Percentiles rank a stretch among this genome's conserved stretches.
phyloP scores from a whole-genome alignment of 1,140 invertebrate species.

The Plodia interpunctella region DNA sequence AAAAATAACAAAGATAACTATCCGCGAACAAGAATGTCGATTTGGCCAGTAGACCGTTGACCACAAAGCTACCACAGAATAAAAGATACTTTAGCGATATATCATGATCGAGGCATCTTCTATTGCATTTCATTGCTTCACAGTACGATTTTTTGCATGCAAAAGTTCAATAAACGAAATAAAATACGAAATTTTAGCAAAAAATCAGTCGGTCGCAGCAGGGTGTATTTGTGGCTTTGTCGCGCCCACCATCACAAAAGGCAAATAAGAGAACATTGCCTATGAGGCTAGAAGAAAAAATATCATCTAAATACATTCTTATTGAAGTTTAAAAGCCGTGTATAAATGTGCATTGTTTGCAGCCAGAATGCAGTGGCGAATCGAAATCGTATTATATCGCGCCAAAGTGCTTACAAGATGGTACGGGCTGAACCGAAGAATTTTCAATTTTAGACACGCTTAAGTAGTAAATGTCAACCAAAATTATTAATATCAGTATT shows the following conservation, averaged over 20 bases:
- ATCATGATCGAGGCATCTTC: conserved; percentile 56
- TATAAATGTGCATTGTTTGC: conserved; percentile 63
- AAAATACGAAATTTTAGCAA: conserved; percentile 69
- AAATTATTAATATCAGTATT: too few species aligned
- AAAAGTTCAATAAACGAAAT: conserved; percentile 63
- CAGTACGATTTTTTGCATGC: conserved; percentile 39
- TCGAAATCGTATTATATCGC: conserved; percentile 68
- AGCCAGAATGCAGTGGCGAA: conserved; percentile 64
- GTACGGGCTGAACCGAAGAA: background rate
- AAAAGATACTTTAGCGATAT: conserved; percentile 56
- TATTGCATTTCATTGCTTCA: conserved; percentile 42
- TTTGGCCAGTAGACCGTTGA: conserved; percentile 19
- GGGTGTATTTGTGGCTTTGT: conserved; percentile 73
- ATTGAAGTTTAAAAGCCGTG: conserved; percentile 74
- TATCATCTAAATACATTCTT: conserved; percentile 69
- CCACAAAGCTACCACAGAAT: conserved; percentile 42
- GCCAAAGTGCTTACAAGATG: conserved; percentile 15
- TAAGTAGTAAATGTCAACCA: background rate
- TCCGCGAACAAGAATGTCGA: background rate
- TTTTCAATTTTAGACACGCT: conserved; percentile 12
- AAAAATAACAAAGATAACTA: background rate
- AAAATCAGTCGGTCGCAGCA: conserved; percentile 65
- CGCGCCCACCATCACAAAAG: conserved; percentile 73
- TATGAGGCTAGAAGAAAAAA: conserved; percentile 51
- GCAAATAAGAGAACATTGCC: conserved; percentile 73